Base-by-base conservation (phyloP, 2,888 invertebrate species). In the Plusia festucae region DNA sequence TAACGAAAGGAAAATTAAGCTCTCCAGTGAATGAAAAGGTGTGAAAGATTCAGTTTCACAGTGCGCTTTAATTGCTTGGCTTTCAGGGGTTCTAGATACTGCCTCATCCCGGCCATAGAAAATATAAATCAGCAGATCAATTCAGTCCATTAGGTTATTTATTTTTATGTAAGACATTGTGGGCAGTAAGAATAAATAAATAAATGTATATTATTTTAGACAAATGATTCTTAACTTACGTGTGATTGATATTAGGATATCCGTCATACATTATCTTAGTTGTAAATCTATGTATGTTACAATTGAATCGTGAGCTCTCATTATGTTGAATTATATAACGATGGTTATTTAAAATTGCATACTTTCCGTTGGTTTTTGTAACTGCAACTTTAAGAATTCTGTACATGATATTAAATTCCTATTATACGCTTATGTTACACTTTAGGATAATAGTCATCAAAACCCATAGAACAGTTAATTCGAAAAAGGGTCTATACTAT, bases 1-100 rank as follows among this genome's bases (percentile, higher is more conserved):
- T 65, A 76, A 76, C 59, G 80, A 83, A 81, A 83, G 80, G 83
- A 83, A 85, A 86, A 87, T 87, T 79, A 85, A 87, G 77, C 79
- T 57, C 74, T 81, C 69, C 58, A 69, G 70, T 62, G 71, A 76
- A 79, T 79, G 73, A 76, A 79, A 72, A 82, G 82, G 80, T 81
- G 81, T 58, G 76, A 80, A 76, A 75, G 81, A 76, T 78, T 76
- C 76, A 79, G 73, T 79, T 79, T 69, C 78, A 71, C 68, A 59
- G 76, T 79, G 79, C 73, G 82, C 76, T 74, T 78, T 87, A 87
- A 88, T 86, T 85, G 84, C 78, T 80, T 62, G 69, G 79, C 79
- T 81, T 82, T 81, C 75, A 79, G 62, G 60, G 72, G 72, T 67
- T 78, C 74, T 55, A 65, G 68, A 76, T 65, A 66, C 44, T 52